These are phyloP conservation scores for Thymelicus acteon DNA, from an alignment of 2,888 invertebrate genomes.

Conservation along the genomic window DNA sequence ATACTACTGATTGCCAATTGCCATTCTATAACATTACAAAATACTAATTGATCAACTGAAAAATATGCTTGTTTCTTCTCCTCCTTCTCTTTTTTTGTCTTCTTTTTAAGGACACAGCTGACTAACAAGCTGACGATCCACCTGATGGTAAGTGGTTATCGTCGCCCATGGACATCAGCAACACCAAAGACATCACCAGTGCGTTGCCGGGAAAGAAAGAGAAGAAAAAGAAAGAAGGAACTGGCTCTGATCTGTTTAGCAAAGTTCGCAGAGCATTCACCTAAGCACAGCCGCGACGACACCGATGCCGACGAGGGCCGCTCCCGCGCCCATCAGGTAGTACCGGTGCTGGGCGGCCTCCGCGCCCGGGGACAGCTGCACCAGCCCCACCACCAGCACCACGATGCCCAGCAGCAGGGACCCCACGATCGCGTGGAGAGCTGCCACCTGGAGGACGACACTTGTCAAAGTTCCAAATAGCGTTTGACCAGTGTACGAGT, in stretches of 20 bases:
- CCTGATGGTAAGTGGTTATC: too few relatives aligned
- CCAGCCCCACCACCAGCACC: slow-evolving; percentile 89
- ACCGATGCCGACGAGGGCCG: slow-evolving; percentile 86
- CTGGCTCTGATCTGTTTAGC: too few relatives aligned
- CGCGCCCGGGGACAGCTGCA: slow-evolving; percentile 90
- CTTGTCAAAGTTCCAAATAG: too few relatives aligned
- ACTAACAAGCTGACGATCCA: too few relatives aligned
- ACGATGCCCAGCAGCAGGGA: slow-evolving; percentile 90
- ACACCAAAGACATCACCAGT: too few relatives aligned
- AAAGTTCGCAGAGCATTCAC: slow-evolving; percentile 54
- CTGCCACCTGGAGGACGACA: slow-evolving; percentile 83
- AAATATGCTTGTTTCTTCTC: background rate
- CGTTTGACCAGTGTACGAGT: too few relatives aligned
- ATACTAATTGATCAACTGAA: background rate
- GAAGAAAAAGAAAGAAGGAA: too few relatives aligned
- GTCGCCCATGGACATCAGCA: too few relatives aligned
- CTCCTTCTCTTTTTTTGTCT: too few relatives aligned
- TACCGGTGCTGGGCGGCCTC: slow-evolving; percentile 91
- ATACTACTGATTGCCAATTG: background rate
- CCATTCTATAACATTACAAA: background rate
- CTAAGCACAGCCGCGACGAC: slow-evolving; percentile 87
- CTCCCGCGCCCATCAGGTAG: slow-evolving; percentile 88
- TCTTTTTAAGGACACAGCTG: too few relatives aligned
- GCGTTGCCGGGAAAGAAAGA: too few relatives aligned
- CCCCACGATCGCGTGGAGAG: slow-evolving; percentile 90